These are phyloP conservation scores for Zaprionus inermis DNA, from an alignment of 1,140 invertebrate species.

Conservation along the genomic window DNA sequence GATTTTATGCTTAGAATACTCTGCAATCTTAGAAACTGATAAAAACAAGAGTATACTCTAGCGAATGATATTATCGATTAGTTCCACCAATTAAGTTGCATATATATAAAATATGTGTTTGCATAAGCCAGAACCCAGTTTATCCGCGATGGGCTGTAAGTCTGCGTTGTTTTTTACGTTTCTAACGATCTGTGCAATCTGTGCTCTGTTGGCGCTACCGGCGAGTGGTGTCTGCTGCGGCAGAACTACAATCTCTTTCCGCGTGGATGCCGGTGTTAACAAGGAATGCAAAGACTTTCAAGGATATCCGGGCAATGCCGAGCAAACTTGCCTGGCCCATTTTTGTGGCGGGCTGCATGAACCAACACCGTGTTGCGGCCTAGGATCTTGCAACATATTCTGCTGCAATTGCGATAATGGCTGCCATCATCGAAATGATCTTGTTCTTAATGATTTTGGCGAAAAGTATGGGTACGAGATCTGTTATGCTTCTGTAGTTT, in stretches of 20 bases:
- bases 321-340: no score
- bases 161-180: not conserved
- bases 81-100: not conserved
- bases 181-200: no score
- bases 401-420: constrained; percentile 18
- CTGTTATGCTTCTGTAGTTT: no score
- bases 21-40: no score
- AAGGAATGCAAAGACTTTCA: no score
- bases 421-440: not conserved
- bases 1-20: no score
- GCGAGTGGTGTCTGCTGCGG: no score
- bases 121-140: no score
- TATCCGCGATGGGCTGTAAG: not conserved
- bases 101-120: not conserved
- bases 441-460: not conserved
- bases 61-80: not conserved
- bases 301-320: no score
- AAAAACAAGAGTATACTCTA: not conserved
- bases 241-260: no score
- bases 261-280: no score
- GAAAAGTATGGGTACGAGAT: not conserved
- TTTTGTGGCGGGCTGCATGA: not conserved
- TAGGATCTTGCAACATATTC: constrained; percentile 9
- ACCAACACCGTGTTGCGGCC: constrained; percentile 4
- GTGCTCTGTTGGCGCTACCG: no score